Evolutionary conservation across 2,888 invertebrate genomes (phyloP).

Genomic region (Adelognathus sp.): DNA sequence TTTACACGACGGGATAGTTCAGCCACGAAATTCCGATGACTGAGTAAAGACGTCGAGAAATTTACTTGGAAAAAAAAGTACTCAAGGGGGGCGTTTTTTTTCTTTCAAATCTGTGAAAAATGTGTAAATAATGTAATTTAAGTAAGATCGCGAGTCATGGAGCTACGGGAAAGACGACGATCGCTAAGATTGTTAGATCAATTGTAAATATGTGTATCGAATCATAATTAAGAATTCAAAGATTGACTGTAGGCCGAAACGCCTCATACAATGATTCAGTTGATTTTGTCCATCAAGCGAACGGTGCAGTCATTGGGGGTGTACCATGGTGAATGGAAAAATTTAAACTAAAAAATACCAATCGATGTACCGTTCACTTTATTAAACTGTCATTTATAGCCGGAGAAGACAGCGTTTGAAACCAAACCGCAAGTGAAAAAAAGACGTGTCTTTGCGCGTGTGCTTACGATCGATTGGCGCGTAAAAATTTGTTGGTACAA

Average conservation of each 20-base stretch:
- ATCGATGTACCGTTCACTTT: neutral
- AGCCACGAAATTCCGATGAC: neutral
- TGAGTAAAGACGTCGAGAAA: neutral
- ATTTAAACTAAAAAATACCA: neutral
- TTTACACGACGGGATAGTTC: neutral
- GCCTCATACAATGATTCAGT: neutral
- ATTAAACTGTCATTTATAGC: neutral
- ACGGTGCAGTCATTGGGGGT: no score
- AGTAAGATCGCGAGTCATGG: neutral
- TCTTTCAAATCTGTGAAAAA: neutral
- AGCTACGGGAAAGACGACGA: neutral
- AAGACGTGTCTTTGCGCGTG: slow-evolving; percentile 25
- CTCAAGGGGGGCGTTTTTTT: neutral
- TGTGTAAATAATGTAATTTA: neutral
- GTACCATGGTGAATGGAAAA: neutral
- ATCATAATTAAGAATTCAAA: neutral
- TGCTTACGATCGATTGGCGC: no score
- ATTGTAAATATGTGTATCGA: neutral
- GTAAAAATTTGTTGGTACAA: no score
- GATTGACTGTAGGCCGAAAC: neutral
- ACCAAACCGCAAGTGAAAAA: neutral
- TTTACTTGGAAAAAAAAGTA: neutral
- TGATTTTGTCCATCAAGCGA: no score
- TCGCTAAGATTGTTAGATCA: neutral
- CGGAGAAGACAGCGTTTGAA: neutral